Evolutionary conservation across 2,888 invertebrate species (phyloP).

Genomic region (Candidula unifasciata): DNA sequence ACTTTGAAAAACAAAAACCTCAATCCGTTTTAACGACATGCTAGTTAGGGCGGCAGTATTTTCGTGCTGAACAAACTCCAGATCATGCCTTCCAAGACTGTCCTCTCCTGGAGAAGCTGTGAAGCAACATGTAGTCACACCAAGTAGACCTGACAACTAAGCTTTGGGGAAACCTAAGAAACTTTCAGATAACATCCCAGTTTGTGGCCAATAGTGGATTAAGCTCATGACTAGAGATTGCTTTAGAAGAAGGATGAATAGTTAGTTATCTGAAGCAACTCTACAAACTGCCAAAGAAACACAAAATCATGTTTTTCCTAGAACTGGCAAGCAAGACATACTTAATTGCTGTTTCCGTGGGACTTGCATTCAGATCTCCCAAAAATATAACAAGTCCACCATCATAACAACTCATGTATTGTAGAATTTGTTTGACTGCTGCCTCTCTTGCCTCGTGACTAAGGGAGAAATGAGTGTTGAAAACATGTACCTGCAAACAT

Average conservation of each 20-base stretch:
- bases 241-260: neutral
- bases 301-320: no score
- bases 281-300: neutral
- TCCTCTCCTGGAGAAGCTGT: no score
- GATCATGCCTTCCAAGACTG: no score
- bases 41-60: no score
- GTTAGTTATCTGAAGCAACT: neutral
- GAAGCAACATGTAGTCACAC: no score
- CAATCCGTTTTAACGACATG: no score
- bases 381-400: slow-evolving; percentile 63
- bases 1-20: no score
- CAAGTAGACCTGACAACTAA: no score
- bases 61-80: no score
- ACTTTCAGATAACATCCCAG: no score
- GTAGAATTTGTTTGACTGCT: slow-evolving; percentile 64
- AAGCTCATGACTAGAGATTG: neutral
- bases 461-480: slow-evolving; percentile 69
- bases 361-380: slow-evolving; percentile 71
- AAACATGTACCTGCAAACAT: slow-evolving; percentile 63
- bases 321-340: slow-evolving; percentile 30
- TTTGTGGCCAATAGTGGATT: no score
- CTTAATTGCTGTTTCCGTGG: slow-evolving; percentile 66
- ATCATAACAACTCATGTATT: slow-evolving; percentile 55
- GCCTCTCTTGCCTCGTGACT: slow-evolving; percentile 69
- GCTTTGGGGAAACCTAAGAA: no score